These are phyloP conservation scores for Eilema griseolum DNA, from an alignment of 2,888 invertebrate genomes.

Conservation along the genomic window DNA sequence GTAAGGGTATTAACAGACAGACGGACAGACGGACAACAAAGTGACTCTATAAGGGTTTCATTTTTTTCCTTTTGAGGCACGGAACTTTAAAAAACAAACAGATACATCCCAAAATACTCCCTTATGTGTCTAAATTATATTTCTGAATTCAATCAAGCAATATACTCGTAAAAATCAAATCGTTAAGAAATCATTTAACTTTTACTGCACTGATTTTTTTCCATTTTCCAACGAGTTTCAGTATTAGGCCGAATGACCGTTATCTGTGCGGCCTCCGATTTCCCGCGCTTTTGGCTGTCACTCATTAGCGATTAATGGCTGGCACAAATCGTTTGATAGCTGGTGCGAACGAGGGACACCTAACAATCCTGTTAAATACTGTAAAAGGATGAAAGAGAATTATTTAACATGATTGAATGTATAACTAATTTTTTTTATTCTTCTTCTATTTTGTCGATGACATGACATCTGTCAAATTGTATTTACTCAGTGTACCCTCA, in stretches of 20 bases:
- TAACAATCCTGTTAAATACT: slow-evolving; percentile 33
- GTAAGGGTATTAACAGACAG: no score
- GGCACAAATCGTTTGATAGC: slow-evolving; percentile 37
- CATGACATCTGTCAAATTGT: not conserved
- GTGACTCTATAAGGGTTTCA: no score
- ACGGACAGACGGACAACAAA: no score
- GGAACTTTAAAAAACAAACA: no score
- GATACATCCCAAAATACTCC: no score
- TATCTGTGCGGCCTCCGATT: slow-evolving; percentile 53
- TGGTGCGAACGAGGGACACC: slow-evolving; percentile 27
- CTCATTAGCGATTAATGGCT: slow-evolving; percentile 54
- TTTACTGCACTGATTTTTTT: slow-evolving; percentile 18
- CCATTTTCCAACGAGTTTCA: slow-evolving; percentile 46
- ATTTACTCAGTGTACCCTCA: not conserved
- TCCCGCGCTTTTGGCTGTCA: slow-evolving; percentile 65
- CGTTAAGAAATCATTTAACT: not conserved
- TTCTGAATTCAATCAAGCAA: not conserved
- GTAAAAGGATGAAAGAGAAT: slow-evolving; percentile 23
- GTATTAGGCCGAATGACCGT: slow-evolving; percentile 55
- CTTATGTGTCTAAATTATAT: no score
- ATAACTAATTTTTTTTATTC: not conserved
- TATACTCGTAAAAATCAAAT: not conserved
- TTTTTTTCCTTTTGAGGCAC: no score
- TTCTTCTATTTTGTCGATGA: not conserved
- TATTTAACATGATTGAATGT: slow-evolving; percentile 20